Percentiles rank a stretch among this genome's conserved stretches.
Conservation (phyloP, 1,140 invertebrate species). For the Pomacea maculata region DNA sequence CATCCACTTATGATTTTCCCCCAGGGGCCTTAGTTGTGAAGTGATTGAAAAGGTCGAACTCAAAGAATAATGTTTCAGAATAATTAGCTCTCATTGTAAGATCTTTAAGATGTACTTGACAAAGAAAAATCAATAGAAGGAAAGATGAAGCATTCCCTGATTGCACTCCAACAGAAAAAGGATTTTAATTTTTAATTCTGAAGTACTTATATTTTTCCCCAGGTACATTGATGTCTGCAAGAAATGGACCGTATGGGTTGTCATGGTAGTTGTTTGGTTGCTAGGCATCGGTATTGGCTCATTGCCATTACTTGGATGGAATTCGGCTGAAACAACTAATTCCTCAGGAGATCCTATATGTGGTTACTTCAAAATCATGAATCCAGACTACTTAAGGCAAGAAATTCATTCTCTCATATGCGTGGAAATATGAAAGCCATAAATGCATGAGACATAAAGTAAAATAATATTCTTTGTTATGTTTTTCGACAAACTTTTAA, state of each 20-base stretch:
- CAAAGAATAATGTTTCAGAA: too few relatives aligned
- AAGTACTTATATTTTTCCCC: neutral
- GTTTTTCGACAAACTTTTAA: too few relatives aligned
- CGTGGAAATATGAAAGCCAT: neutral
- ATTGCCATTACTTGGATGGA: neutral
- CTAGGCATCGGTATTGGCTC: neutral
- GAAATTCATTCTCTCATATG: neutral
- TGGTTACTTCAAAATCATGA: conserved; percentile 12
- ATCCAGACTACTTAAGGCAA: conserved; percentile 5
- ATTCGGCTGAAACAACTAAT: neutral
- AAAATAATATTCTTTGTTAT: neutral
- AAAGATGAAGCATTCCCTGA: neutral
- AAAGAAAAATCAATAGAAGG: too few relatives aligned
- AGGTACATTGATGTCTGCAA: neutral
- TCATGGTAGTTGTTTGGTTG: neutral
- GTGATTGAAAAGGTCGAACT: too few relatives aligned
- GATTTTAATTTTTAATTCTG: neutral
- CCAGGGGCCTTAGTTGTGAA: too few relatives aligned
- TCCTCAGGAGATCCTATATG: conserved; percentile 4
- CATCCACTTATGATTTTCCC: too few relatives aligned
- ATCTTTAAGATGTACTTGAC: too few relatives aligned
- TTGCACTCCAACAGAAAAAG: neutral
- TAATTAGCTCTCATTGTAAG: too few relatives aligned
- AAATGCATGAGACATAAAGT: too few relatives aligned
- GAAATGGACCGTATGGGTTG: neutral